A percentile compares a stretch with the other conserved stretches of the same genome.
These are phyloP conservation scores for Drosophila parthenogenetica DNA, from an alignment of 2,888 invertebrate genomes.

Conservation along the genomic window DNA sequence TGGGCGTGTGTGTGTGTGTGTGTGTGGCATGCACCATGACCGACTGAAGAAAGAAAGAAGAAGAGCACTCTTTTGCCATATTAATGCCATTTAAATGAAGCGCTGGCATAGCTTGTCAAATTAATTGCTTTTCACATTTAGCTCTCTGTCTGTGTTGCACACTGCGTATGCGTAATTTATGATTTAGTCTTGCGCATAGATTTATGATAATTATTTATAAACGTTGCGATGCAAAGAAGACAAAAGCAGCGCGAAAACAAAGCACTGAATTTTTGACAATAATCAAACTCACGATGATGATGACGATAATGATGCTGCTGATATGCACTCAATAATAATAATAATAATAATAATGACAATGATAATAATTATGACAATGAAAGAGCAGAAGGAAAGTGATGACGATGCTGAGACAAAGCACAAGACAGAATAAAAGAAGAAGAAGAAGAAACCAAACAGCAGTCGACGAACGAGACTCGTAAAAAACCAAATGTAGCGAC, in stretches of 20 bases:
- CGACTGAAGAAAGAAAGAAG: conserved; percentile 35
- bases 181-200: conserved; percentile 45
- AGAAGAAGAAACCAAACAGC: conserved; percentile 35
- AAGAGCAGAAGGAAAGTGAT: conserved; percentile 32
- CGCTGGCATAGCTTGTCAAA: conserved; percentile 69
- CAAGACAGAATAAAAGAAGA: conserved; percentile 16
- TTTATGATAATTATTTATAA: conserved; percentile 51
- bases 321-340: conserved; percentile 24
- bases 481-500: conserved; percentile 50
- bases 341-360: conserved; percentile 20
- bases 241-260: conserved; percentile 51
- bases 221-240: not conserved
- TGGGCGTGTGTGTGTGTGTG: conserved; percentile 59
- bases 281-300: not conserved
- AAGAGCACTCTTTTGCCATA: conserved; percentile 33
- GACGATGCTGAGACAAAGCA: conserved; percentile 34
- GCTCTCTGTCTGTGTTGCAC: conserved; percentile 22
- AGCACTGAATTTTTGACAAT: conserved; percentile 46
- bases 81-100: conserved; percentile 69
- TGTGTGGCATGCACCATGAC: conserved; percentile 49
- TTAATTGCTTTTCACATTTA: conserved; percentile 50
- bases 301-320: conserved; percentile 11
- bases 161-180: conserved; percentile 40
- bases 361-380: conserved; percentile 27
- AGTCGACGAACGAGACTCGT: conserved; percentile 39